A percentile compares a stretch with the other conserved stretches of the same genome.
Conservation (phyloP, 2,888 invertebrate species). For the Mesochorus sp. region DNA sequence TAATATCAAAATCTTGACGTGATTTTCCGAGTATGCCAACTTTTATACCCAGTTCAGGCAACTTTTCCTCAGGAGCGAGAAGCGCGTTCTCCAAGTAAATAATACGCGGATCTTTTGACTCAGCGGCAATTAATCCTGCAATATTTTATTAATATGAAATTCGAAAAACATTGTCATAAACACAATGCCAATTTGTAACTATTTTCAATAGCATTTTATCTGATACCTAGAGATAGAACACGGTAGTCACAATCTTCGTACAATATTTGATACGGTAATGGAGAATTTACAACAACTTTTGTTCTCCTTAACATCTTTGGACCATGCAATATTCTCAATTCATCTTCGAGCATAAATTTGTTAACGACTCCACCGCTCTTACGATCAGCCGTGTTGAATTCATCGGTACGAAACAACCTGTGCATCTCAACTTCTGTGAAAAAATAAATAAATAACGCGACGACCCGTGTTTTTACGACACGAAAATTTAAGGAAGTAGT, state of each 20-base stretch:
- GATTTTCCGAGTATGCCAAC: constrained; percentile 86
- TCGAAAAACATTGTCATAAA: too few relatives aligned
- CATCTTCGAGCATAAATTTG: constrained; percentile 82
- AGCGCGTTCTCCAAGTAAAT: constrained; percentile 84
- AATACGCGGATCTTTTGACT: constrained; percentile 81
- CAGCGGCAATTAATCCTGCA: constrained; percentile 80
- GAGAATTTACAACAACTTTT: constrained; percentile 85
- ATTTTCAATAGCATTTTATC: neutral
- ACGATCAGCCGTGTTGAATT: constrained; percentile 85
- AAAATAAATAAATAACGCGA: constrained; percentile 40
- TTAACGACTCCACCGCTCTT: constrained; percentile 69
- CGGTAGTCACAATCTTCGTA: constrained; percentile 85
- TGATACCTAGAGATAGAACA: constrained; percentile 83
- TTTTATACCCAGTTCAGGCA: constrained; percentile 82
- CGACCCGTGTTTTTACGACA: too few relatives aligned
- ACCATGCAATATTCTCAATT: constrained; percentile 84
- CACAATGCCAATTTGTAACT: too few relatives aligned
- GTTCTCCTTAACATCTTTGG: constrained; percentile 83
- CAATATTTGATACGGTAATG: constrained; percentile 85
- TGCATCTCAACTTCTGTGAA: constrained; percentile 85
- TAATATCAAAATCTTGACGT: constrained; percentile 84
- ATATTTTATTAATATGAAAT: neutral
- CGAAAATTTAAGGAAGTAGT: too few relatives aligned
- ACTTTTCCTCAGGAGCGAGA: constrained; percentile 84
- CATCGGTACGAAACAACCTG: constrained; percentile 85